phyloP scores from a whole-genome alignment of 2,888 invertebrate species.

The Allacma fusca region DNA sequence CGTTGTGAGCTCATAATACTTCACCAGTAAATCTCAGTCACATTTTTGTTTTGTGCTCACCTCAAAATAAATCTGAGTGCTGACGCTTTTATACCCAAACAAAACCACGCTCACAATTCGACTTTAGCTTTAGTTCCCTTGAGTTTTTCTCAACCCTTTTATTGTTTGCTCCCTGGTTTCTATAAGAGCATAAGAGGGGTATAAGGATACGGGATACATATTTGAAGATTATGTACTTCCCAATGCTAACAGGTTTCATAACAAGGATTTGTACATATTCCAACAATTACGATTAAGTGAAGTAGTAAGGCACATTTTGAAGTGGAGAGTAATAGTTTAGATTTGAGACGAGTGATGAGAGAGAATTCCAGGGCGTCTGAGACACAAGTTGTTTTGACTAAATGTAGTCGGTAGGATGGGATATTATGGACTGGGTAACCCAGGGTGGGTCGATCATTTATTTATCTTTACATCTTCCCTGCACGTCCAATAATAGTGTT shows the following conservation, averaged over 20 bases:
- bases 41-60: conserved; percentile 41
- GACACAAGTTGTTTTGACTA: background rate
- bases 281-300: background rate
- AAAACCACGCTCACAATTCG: background rate
- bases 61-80: conserved; percentile 40
- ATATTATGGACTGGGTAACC: background rate
- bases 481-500: conserved; percentile 38
- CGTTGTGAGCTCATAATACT: conserved; percentile 29
- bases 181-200: too few relatives aligned
- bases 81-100: conserved; percentile 35
- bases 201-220: too few relatives aligned
- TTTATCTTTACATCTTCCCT: conserved; percentile 37
- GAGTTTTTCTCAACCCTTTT: background rate
- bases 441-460: conserved; percentile 34
- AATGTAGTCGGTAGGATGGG: conserved; percentile 10
- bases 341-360: background rate
- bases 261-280: too few relatives aligned
- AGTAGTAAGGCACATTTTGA: background rate
- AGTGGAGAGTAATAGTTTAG: background rate
- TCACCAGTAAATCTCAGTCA: conserved; percentile 41
- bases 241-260: too few relatives aligned
- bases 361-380: conserved; percentile 16
- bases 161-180: too few relatives aligned
- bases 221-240: too few relatives aligned
- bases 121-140: background rate